Evolutionary conservation across 2,113 vertebrate genomes (phyloP).

Genomic region (Ptilonorhynchus violaceus): DNA sequence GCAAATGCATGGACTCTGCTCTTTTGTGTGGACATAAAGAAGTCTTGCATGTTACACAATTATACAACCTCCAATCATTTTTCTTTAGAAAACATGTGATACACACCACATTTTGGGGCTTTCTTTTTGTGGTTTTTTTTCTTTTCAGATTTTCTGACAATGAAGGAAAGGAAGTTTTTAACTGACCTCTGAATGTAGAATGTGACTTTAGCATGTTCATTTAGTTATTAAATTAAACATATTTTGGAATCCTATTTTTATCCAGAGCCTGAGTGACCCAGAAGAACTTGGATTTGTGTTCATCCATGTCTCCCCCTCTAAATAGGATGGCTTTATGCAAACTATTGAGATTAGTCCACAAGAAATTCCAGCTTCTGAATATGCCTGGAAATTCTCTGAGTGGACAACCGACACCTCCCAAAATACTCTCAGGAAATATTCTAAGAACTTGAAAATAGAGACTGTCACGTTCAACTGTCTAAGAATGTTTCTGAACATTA

Average conservation of each 20-base stretch:
- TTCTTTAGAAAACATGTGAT: background rate
- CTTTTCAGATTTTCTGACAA: background rate
- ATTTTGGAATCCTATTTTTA: background rate
- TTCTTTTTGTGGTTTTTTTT: background rate
- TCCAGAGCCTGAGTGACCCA: background rate
- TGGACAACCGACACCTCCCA: background rate
- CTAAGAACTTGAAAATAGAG: background rate
- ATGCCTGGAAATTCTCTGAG: background rate
- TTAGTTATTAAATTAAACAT: background rate
- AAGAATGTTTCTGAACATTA: background rate
- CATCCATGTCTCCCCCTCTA: background rate
- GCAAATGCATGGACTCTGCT: background rate
- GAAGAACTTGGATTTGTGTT: background rate
- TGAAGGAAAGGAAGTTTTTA: background rate
- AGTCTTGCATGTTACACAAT: background rate
- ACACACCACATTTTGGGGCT: fast-evolving
- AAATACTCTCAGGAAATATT: background rate
- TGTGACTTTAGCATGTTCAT: background rate
- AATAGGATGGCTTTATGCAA: background rate
- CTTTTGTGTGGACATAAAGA: background rate
- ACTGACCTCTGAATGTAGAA: background rate
- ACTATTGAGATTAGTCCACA: background rate
- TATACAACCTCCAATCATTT: background rate
- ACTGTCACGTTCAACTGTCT: background rate
- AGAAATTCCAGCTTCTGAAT: background rate